Base-by-base conservation (phyloP, 2,888 invertebrate genomes). In the Dinocampus coccinellae region DNA sequence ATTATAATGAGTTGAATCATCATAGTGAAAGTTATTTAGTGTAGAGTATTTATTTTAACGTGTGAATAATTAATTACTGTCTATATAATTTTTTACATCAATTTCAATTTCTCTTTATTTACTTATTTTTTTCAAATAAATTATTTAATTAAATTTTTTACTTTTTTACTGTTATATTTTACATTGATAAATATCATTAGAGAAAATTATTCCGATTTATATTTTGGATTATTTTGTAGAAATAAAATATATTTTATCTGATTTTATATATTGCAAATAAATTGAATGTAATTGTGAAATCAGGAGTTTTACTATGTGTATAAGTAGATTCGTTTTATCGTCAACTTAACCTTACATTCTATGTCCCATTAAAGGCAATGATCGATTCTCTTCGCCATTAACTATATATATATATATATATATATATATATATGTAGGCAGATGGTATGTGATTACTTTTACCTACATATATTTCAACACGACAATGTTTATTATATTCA, bases 351-450 rank as follows among this genome's bases (percentile, higher is more conserved):
- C 61, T 61, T 36, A 61, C 61, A 33, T 61, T 36, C 13, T 58
- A 26, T 33, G n/a, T 26, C 9, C 36, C 36, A 61, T 61, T 22
- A 36, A 61, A 34, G 22, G 13, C 36, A 36, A 16, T 36, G 39
- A 61, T 34, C 61, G 36, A 61, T 61, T 61, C 61, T 22, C 61
- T 61, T 61, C 61, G 61, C 22, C 36, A 61, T 20, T 16, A 22
- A 9, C 6, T 53, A 36, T 22, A 36, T 33, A 24, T n/a, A n/a
- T n/a, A n/a, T n/a, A n/a, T n/a, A n/a, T n/a, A 58, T 33, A 24
- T 7, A 7, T 33, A 33, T 33, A 7, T 33, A 33, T 33, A 39
- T 39, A 39, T 13, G 3, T n/a, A 39, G 11, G 39, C 33, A 33
- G 16, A 20, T 10, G 29, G 29, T 33, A 58, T 33, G 29, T 58